A percentile compares a stretch with the other conserved stretches of the same genome.
These are phyloP conservation scores for Helicolenus hilgendorfi DNA, from an alignment of 2,797 vertebrate species.

Conservation along the genomic window DNA sequence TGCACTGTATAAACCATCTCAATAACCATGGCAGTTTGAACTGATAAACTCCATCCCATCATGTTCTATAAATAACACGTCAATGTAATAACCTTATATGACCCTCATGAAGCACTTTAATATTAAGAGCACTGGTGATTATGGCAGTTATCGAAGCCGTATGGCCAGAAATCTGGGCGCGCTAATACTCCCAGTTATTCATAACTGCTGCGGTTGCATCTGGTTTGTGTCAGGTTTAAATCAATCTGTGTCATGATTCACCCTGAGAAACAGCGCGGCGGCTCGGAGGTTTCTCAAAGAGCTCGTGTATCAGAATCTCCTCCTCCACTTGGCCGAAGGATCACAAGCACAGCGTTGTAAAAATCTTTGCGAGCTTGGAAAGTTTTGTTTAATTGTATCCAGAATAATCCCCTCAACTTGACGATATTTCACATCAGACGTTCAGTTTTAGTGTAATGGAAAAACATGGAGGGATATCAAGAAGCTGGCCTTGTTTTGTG, in stretches of 20 bases:
- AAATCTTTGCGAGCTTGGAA: constrained; percentile 35
- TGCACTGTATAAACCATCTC: constrained; percentile 1
- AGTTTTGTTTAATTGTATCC: constrained; percentile 43
- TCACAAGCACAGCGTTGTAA: constrained; percentile 31
- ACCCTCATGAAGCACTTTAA: constrained; percentile 63
- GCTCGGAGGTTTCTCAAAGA: constrained; percentile 41
- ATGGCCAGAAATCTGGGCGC: constrained; percentile 54
- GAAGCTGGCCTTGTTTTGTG: constrained; percentile 12
- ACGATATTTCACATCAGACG: constrained; percentile 21
- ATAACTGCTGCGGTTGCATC: constrained; percentile 75
- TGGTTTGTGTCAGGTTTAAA: constrained; percentile 81
- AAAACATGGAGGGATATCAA: neutral
- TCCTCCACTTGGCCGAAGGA: constrained; percentile 30
- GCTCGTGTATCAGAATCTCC: constrained; percentile 41
- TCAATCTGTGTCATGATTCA: constrained; percentile 73
- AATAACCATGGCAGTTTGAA: constrained; percentile 10
- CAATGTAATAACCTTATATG: constrained; percentile 57
- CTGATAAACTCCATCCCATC: constrained; percentile 38
- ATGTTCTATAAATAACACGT: constrained; percentile 59
- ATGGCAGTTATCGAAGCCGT: constrained; percentile 68
- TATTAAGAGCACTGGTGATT: constrained; percentile 66
- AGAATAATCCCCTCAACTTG: constrained; percentile 18
- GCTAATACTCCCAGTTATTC: constrained; percentile 71
- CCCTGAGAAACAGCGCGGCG: constrained; percentile 48
- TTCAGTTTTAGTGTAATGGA: neutral